Base-by-base conservation (phyloP, 2,888 invertebrate species). In the Ariolimax columbianus region DNA sequence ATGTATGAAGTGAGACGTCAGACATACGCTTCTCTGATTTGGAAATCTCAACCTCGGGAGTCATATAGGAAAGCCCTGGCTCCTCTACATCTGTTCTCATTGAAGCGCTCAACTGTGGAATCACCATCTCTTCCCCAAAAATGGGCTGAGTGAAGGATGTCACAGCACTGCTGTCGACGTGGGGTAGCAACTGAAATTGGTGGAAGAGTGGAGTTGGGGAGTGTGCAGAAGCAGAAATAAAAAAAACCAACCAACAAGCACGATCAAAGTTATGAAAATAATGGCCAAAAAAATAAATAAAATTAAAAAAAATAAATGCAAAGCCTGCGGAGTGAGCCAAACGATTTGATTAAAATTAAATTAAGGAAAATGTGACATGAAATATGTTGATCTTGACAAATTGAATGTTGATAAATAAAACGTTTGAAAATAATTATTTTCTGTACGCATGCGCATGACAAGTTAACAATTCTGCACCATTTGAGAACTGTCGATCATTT, bases 151-250 rank as follows among this genome's bases (percentile, higher is more conserved):
- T 40, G 82, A 59, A 59, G 30, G 72, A 38, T 3, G 82, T 30
- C 40, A 59, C 47, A 36, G 51, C 38, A 33, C 72, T 70, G 72
- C 51, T 70, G 40, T 78, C 83, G 30, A 14, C n/a, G 72, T 51
- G 40, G 17, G 40, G 70, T 30, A 72, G 72, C 66, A 83, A 83
- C 83, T 83, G 83, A 78, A 83, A 83, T 30, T 70, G 51, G 66
- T 63, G 77, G 66, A 63, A 63, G 43, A 77, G 30, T 17, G 83
- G 38, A 30, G 77, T 38, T 30, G 38, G 40, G 68, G 47, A 23
- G 38, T 59, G 75, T 38, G 47, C 63, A 82, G 59, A 73, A 73
- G 55, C 33, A 66, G 17, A 30, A 30, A 63, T 63, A n/a, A 66
- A 33, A 33, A 33, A 66, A 33, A 68, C 17, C 47, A 47, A 47